Percentiles rank a stretch among this genome's conserved stretches.
phyloP scores from a whole-genome alignment of 2,797 vertebrate genomes.

The Psittacula derbiana region DNA sequence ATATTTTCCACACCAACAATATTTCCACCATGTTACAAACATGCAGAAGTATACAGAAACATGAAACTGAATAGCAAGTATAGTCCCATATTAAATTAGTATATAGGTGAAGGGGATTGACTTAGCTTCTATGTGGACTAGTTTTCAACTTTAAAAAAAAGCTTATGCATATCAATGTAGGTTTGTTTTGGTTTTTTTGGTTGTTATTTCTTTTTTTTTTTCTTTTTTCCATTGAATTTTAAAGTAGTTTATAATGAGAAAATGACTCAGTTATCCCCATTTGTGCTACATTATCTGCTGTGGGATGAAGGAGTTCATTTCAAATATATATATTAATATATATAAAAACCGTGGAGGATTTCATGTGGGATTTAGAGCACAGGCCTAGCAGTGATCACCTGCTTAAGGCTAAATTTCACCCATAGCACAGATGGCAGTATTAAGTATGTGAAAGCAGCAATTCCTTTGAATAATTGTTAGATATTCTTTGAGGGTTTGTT shows the following conservation, averaged over 20 bases:
- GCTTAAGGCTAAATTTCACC: conserved; percentile 7
- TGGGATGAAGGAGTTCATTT: conserved; percentile 19
- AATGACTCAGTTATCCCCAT: conserved; percentile 53
- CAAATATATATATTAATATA: not conserved
- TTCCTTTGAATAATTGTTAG: conserved; percentile 4
- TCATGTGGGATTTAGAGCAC: not conserved
- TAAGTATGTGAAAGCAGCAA: not conserved
- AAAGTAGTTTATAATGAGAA: conserved; percentile 63
- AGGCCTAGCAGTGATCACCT: not conserved
- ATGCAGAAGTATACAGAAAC: not conserved
- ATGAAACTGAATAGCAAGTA: not conserved
- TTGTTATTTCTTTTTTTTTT: rapidly evolving
- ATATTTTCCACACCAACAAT: not conserved
- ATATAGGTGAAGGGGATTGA: conserved; percentile 11
- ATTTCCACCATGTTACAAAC: not conserved
- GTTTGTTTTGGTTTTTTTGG: rapidly evolving
- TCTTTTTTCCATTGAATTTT: conserved; percentile 38
- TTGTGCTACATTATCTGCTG: conserved; percentile 44
- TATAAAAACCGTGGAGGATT: not conserved
- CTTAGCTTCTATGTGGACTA: not conserved
- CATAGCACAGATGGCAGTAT: not conserved
- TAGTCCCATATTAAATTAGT: not conserved
- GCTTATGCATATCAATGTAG: conserved; percentile 50
- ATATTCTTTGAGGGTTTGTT: not conserved
- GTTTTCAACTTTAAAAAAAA: conserved; percentile 10